These are phyloP conservation scores for Eurystomus glaucurus DNA, from an alignment of 2,797 vertebrate species.

Conservation along the genomic window DNA sequence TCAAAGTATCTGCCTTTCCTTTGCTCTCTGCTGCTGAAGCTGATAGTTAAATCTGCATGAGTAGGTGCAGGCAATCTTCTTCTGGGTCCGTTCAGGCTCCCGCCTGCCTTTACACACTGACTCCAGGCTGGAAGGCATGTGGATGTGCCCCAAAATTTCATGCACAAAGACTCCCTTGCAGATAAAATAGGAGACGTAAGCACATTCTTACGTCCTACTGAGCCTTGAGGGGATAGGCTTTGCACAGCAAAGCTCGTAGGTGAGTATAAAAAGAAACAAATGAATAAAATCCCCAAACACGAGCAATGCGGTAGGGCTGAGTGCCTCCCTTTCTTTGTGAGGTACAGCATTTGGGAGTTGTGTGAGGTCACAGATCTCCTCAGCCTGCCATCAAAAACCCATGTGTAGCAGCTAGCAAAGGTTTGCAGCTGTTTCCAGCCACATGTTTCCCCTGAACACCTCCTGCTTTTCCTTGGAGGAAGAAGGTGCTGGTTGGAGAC, in stretches of 20 bases:
- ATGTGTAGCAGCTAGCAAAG: neutral
- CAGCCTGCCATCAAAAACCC: neutral
- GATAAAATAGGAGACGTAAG: conserved; percentile 1
- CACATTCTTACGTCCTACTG: neutral
- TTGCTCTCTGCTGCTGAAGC: neutral
- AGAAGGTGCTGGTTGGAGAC: neutral
- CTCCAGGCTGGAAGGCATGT: conserved; percentile 41
- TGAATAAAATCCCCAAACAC: neutral
- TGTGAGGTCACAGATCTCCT: neutral
- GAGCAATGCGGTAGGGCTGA: rapidly evolving
- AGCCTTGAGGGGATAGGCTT: neutral
- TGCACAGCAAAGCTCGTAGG: neutral
- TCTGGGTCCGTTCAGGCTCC: neutral
- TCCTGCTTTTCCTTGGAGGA: neutral
- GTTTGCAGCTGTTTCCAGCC: neutral
- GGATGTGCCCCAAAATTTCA: conserved; percentile 45
- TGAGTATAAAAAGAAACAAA: neutral
- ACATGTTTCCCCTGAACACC: neutral
- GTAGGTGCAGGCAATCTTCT: neutral
- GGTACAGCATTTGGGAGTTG: neutral
- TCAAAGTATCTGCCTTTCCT: neutral
- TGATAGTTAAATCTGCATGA: neutral
- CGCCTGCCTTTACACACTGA: neutral
- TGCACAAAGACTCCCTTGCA: neutral
- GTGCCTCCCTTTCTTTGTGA: neutral